Evolutionary conservation across 1,140 invertebrate species (phyloP), one percentile per base, ranked within the genome.

Genomic region (Globodera ellingtonae): DNA sequence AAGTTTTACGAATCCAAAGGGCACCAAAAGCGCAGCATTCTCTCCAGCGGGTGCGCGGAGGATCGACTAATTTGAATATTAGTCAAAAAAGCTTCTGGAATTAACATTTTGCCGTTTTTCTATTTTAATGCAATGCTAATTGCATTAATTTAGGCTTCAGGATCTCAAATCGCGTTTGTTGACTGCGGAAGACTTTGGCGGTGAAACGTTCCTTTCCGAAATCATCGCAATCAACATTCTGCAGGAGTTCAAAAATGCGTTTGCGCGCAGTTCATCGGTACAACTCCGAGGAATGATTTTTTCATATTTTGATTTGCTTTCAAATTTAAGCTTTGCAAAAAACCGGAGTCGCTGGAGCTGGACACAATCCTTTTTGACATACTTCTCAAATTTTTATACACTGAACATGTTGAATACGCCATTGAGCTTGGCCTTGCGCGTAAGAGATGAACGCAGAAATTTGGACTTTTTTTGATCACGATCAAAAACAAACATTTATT

Each of bases 161-260:
- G 96, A 98, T 89, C 91, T 98, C 74, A 95, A 98, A 91, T 95
- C 95, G 9, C 94, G 95, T 5, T 94, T 98, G 83, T 94, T 88
- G 94, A 95, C 48, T 77, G 90, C 91, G 78, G 96, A 98, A 90
- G 95, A 97, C 90, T 97, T 96, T 90, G 95, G 95, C 3, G 96
- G 96, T 0, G 96, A 99, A 91, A 98, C 95, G 0, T 98, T 99
- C 89, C 91, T 99, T 3, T 97, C 95, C 0, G 96, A 98, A 90
- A 95, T 97, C 89, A 92, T 98, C n/a, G 95, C 95, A 1, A 95
- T 97, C 76, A 94, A 93, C 84, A 92, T 98, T 84, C 90, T 99
- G 15, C 94, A 96, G 89, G 94, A 97, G 89, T 94, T 94, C 0
- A 96, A 96, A 90, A 92, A 94, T 52, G 95, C 95, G 0, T 95